Evolutionary conservation across 2,888 invertebrate genomes (phyloP), one percentile per base, ranked within the genome.

Genomic region (Conistra vaccinii): DNA sequence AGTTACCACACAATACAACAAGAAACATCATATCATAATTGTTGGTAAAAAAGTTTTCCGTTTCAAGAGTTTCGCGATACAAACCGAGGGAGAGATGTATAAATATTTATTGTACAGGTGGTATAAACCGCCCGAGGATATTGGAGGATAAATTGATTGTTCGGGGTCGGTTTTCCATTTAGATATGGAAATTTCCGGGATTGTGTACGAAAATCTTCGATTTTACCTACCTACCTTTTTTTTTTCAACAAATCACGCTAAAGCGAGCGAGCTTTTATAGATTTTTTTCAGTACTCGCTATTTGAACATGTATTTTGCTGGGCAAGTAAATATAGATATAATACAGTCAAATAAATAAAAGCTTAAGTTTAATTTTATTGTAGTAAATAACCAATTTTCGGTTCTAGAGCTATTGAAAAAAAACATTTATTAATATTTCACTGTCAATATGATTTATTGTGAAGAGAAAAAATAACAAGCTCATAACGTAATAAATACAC

Each of bases 131-230:
- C 95, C 94, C 90, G 94, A 95, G 95, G 95, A 96, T 96, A 96
- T 96, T 95, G 96, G 92, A 93, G 95, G 96, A 96, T 96, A 96
- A 96, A 96, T 96, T 96, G 96, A 96, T 96, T 96, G 96, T 96
- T 94, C 95, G 94, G 95, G 96, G 95, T 96, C 94, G 96, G 95
- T 96, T 96, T 96, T 96, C 96, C 96, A 96, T 96, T 96, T 96
- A 96, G 96, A 96, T 96, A 96, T 96, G 96, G 96, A 96, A 96
- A 96, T 96, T 95, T 95, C 92, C 92, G 92, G 95, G 96, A 96
- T 96, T 96, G 96, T 96, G 94, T 95, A 95, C 95, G 93, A 94
- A 95, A 95, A 95, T 95, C 95, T 96, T 96, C 94, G 94, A 93
- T 95, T 95, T 95, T 94, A 91, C 94, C 93, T 92, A 81, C 80